Base-by-base conservation (phyloP, 2,113 vertebrate genomes). In the Entosphenus tridentatus region DNA sequence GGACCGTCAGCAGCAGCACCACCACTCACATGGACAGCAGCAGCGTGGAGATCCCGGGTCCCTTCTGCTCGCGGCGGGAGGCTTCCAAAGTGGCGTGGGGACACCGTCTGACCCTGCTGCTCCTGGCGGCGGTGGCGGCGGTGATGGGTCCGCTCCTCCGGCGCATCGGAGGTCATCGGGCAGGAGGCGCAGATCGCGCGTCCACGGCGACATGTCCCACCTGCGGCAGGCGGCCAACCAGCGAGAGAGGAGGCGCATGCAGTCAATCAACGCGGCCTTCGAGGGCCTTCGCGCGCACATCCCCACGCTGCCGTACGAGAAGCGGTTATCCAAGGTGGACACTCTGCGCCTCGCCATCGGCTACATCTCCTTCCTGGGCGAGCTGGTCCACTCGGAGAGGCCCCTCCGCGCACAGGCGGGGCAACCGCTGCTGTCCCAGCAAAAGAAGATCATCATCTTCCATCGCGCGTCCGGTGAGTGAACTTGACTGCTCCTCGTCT, bases 291-390 rank as follows among this genome's bases (percentile, higher is more conserved):
- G 92, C 73, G 85, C 83, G 75, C 95, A 89, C 71, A 90, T 97
- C 57, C 92, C 92, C 72, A 96, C 89, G 1, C 96, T 98, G 57
- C 87, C 93, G 21, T 96, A 98, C 67, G 92, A 98, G 77, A 92
- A 95, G 75, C 81, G 89, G 21, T 82, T 98, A 21, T 98, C 93
- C 2, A 80, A 92, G 8, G 96, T 98, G 72, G 93, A 98, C 75
- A 97, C 90, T 0, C 76, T 98, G 2, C 87, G 89, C 57, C 81
- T 98, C 68, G 93, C 92, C 72, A 93, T 96, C 39, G 81, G 95
- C 57, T 98, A 98, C 76, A 98, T 98, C 72, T 85, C 89, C 72
- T 98, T 98, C 76, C 95, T 98, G 93, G 89, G 82, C 1, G 90
- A 96, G 74, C 81, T 96, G 69, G 74, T 98, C 62, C 62, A 21